Base-by-base conservation (phyloP, 2,888 invertebrate species). In the Eremobia ochroleuca region DNA sequence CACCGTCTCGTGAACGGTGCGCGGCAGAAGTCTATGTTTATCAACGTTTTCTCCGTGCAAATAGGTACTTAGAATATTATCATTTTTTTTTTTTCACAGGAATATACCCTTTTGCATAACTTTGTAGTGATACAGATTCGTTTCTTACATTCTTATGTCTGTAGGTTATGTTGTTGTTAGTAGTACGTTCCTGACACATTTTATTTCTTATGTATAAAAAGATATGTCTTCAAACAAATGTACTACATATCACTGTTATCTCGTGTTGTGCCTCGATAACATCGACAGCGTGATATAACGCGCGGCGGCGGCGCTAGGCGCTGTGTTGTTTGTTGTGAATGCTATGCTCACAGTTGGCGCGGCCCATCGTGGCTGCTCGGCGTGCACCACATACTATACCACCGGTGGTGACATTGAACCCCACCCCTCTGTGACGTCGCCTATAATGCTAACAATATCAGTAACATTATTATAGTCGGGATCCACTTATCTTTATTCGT, bases 381-480 rank as follows among this genome's bases (percentile, higher is more conserved):
- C 15, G 15, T 21, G 11, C 64, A 52, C 31, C 34, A 62, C 52
- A 34, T 40, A 52, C 28, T n/a, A n/a, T n/a, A n/a, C n/a, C n/a
- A 61, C 49, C 28, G 67, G 52, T n/a, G 52, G 43, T 67, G 70
- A 70, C 76, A 76, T 70, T 70, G 37, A 66, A 28, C 34, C n/a
- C 31, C 52, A 34, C 69, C 46, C 34, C 58, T 71, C 28, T 46
- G 31, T 67, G 77, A 62, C 40, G 66, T 69, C n/a, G 31, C 31
- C 25, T 34, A 34, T 31, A 71, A 58, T 46, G 31, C 31, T 49
- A 25, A 25, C 34, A 46, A 52, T 65, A 71, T 64, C 15, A 58
- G 28, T 46, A 37, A 15, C 18, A 52, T 34, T 40, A 52, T 18
- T 18, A 43, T 21, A 25, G 28, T 28, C 25, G 11, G 21, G 21